Percentiles rank a stretch among this genome's conserved stretches.
Conservation (phyloP, 2,888 invertebrate species). For the Conops quadrifasciatus region DNA sequence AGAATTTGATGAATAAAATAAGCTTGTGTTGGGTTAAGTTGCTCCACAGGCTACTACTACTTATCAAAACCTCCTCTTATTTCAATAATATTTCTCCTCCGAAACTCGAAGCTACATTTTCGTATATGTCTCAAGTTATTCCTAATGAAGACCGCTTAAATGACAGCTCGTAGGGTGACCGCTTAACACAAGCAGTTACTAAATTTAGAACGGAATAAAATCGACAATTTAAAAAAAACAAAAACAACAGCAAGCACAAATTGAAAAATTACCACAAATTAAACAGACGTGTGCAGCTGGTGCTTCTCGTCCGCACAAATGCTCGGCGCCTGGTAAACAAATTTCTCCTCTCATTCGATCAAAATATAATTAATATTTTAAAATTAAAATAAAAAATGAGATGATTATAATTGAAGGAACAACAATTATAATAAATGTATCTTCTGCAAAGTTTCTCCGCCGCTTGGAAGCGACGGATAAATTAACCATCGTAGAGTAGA, state of each 20-base stretch:
- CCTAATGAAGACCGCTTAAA: neutral
- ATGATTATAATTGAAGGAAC: neutral
- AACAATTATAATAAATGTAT: neutral
- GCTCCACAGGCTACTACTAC: too few relatives aligned
- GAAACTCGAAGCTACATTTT: too few relatives aligned
- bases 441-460: neutral
- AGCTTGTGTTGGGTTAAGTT: too few relatives aligned
- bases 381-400: neutral
- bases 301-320: slow-evolving; percentile 1
- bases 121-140: too few relatives aligned
- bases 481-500: neutral
- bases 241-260: neutral
- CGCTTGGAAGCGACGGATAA: neutral
- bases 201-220: neutral
- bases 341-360: slow-evolving; percentile 27
- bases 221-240: neutral
- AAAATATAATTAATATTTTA: slow-evolving; percentile 18
- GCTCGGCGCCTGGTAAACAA: slow-evolving; percentile 32
- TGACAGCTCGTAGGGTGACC: neutral
- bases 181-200: neutral
- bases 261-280: neutral
- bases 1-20: too few relatives aligned
- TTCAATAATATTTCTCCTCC: too few relatives aligned
- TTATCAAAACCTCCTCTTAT: too few relatives aligned
- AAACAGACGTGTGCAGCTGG: too few relatives aligned